Percentiles rank a stretch among this genome's conserved stretches.
These are phyloP conservation scores for Eclectus roratus DNA, from an alignment of 2,113 vertebrate genomes.

Conservation along the genomic window DNA sequence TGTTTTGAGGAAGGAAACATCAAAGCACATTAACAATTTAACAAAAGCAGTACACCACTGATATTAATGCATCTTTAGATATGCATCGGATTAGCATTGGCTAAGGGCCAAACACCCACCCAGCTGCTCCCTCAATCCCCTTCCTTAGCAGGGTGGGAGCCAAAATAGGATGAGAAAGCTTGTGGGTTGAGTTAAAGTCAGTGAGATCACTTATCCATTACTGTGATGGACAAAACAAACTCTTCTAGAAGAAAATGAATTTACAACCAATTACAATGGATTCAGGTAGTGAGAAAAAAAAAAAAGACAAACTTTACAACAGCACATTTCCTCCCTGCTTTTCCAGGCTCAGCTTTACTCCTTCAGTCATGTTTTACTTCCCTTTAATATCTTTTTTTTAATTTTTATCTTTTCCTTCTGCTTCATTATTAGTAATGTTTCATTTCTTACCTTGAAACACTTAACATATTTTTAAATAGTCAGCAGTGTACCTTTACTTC, in stretches of 20 bases:
- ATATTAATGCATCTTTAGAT: background rate
- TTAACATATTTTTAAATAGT: background rate
- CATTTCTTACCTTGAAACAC: background rate
- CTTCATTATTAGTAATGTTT: background rate
- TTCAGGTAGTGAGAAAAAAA: background rate
- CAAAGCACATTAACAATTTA: background rate
- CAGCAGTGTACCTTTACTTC: background rate
- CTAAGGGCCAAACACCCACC: background rate
- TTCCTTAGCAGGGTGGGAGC: background rate
- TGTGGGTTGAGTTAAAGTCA: background rate
- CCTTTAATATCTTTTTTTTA: background rate
- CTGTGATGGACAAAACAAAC: background rate
- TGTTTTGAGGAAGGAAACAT: background rate
- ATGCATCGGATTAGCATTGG: background rate
- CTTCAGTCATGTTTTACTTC: background rate
- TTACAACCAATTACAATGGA: background rate
- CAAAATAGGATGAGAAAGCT: background rate
- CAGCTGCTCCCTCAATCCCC: background rate
- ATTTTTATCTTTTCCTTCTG: background rate
- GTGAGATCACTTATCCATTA: background rate
- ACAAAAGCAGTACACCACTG: background rate
- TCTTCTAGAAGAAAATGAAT: background rate
- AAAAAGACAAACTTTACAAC: background rate
- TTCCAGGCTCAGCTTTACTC: background rate
- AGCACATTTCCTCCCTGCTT: rapidly evolving